Conservation (phyloP, 2,888 invertebrate genomes). For the Lepetodrilus schrolli region DNA sequence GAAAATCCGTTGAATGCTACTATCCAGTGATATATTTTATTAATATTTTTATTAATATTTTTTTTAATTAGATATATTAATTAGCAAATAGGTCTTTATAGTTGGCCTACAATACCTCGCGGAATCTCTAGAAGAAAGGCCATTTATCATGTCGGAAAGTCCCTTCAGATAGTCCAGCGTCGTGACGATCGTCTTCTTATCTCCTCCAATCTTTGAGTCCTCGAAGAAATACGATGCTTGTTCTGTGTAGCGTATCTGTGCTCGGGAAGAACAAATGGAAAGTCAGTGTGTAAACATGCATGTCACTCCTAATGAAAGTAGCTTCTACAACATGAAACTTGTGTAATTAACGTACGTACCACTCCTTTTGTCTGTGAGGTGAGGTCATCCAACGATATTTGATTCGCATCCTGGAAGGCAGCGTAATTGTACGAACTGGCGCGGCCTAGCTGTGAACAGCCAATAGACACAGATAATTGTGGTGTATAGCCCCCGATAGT, state of each 20-base stretch:
- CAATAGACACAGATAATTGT: too few relatives aligned
- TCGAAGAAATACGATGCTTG: slow-evolving; percentile 6
- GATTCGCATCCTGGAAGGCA: slow-evolving; percentile 22
- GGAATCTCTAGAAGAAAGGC: background rate
- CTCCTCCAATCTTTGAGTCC: background rate
- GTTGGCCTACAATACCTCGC: too few relatives aligned
- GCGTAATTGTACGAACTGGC: too few relatives aligned
- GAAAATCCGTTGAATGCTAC: too few relatives aligned
- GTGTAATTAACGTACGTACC: slow-evolving; percentile 17
- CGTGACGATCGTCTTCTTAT: background rate
- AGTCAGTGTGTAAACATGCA: background rate
- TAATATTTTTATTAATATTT: too few relatives aligned
- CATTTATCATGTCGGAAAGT: background rate
- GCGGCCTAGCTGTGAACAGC: too few relatives aligned
- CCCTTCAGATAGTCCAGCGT: slow-evolving; percentile 2
- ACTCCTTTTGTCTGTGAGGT: slow-evolving; percentile 12
- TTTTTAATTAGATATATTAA: too few relatives aligned
- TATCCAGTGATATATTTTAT: too few relatives aligned
- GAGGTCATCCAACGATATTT: slow-evolving; percentile 30
- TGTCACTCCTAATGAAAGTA: too few relatives aligned
- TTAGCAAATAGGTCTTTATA: too few relatives aligned
- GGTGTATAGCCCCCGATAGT: too few relatives aligned
- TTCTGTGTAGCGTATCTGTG: background rate
- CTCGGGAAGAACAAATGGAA: background rate
- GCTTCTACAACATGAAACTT: too few relatives aligned